phyloP scores from a whole-genome alignment of 1,140 invertebrate species.

The Aphaenogaster ashmeadi region DNA sequence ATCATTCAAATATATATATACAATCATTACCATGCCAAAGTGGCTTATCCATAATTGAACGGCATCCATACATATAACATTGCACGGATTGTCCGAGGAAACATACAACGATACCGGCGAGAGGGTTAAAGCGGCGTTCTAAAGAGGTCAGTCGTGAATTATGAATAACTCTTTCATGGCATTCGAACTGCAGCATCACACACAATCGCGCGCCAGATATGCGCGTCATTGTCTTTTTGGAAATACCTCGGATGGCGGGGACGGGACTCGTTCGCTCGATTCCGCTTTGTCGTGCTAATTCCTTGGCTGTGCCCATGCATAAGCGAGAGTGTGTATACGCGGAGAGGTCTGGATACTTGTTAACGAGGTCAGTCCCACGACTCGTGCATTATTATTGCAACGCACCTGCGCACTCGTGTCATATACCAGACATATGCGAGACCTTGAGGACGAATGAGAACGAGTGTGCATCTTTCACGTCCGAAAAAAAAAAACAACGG shows the following conservation, averaged over 20 bases:
- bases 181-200: slow-evolving; percentile 30
- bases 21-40: slow-evolving; percentile 1
- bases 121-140: slow-evolving; percentile 31
- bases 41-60: slow-evolving; percentile 29
- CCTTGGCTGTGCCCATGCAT: slow-evolving; percentile 33
- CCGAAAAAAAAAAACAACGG: slow-evolving; percentile 44
- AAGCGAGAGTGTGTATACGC: slow-evolving; percentile 31
- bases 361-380: slow-evolving; percentile 70
- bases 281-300: slow-evolving; percentile 69
- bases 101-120: not conserved
- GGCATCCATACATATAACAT: not conserved
- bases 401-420: slow-evolving; percentile 50
- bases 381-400: slow-evolving; percentile 63
- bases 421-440: not conserved
- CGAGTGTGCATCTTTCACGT: slow-evolving; percentile 58
- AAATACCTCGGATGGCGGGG: slow-evolving; percentile 32
- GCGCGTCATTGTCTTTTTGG: slow-evolving; percentile 55
- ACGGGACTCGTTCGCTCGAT: slow-evolving; percentile 53
- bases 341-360: slow-evolving; percentile 25
- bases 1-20: not conserved
- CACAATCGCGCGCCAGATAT: slow-evolving; percentile 10
- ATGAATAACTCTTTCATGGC: slow-evolving; percentile 51
- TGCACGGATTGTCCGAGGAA: slow-evolving; percentile 11
- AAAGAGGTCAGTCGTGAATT: slow-evolving; percentile 52
- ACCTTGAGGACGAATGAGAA: slow-evolving; percentile 62